Evolutionary conservation across 1,140 invertebrate genomes (phyloP).

Genomic region (Pachyrhynchus sulphureomaculatus): DNA sequence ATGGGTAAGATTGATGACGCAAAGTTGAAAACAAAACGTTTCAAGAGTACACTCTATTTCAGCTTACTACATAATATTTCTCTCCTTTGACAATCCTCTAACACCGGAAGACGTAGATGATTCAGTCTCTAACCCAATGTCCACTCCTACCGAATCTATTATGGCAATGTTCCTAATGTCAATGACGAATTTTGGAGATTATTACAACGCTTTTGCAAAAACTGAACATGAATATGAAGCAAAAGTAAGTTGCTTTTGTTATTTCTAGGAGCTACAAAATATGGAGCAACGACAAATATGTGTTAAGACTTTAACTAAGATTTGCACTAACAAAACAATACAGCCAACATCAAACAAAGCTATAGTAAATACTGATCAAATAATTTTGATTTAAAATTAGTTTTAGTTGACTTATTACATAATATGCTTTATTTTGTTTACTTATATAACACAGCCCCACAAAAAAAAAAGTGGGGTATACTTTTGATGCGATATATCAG

Average conservation of each 20-base stretch:
- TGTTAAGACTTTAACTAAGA: no score
- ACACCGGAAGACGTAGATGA: slow-evolving; percentile 71
- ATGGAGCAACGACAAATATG: no score
- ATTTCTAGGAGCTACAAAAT: no score
- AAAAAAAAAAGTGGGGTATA: no score
- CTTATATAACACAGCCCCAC: no score
- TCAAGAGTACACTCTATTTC: slow-evolving; percentile 43
- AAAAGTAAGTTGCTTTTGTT: slow-evolving; percentile 62
- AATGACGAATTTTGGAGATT: slow-evolving; percentile 92
- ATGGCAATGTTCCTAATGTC: slow-evolving; percentile 99
- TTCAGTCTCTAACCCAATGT: slow-evolving; percentile 78
- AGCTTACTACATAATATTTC: slow-evolving; percentile 91
- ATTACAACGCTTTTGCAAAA: slow-evolving; percentile 84
- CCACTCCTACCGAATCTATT: slow-evolving; percentile 87
- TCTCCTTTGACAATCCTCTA: slow-evolving; percentile 79
- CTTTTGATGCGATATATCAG: no score
- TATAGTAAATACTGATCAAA: not conserved
- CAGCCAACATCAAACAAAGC: no score
- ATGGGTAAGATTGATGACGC: no score
- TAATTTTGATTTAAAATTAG: not conserved
- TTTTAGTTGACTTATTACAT: no score
- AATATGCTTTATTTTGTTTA: no score
- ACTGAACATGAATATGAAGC: slow-evolving; percentile 87
- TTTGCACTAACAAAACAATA: no score
- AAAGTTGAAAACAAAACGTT: slow-evolving; percentile 86